These are phyloP conservation scores for Lepus americanus DNA, from an alignment of 2,113 vertebrate genomes.

Conservation along the genomic window DNA sequence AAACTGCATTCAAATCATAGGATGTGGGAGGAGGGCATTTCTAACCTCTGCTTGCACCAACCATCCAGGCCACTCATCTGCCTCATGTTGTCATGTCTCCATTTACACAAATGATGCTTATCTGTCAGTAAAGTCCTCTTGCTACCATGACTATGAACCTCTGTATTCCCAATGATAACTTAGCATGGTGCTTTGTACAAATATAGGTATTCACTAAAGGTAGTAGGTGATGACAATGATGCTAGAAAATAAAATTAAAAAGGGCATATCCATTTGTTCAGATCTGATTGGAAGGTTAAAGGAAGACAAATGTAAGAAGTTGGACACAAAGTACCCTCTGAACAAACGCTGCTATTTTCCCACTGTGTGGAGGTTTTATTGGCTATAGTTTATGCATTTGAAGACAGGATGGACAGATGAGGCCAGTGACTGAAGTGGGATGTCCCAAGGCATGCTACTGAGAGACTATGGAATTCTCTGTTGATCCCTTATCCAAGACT, in stretches of 20 bases:
- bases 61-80: not conserved
- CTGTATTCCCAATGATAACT: not conserved
- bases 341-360: not conserved
- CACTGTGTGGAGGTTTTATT: not conserved
- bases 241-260: not conserved
- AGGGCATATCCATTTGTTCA: not conserved
- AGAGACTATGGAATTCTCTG: not conserved
- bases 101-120: not conserved
- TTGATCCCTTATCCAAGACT: not conserved
- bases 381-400: not conserved
- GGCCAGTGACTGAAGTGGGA: not conserved
- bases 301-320: not conserved
- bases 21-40: not conserved
- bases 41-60: not conserved
- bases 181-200: not conserved
- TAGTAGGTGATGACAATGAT: not conserved
- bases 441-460: not conserved
- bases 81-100: not conserved
- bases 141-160: not conserved
- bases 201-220: not conserved
- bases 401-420: not conserved
- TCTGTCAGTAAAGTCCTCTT: not conserved
- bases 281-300: not conserved
- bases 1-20: not conserved
- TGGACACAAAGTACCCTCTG: not conserved